A percentile compares a stretch with the other conserved stretches of the same genome.
Conservation (phyloP, 1,140 invertebrate species). For the Drosophila albomicans region DNA sequence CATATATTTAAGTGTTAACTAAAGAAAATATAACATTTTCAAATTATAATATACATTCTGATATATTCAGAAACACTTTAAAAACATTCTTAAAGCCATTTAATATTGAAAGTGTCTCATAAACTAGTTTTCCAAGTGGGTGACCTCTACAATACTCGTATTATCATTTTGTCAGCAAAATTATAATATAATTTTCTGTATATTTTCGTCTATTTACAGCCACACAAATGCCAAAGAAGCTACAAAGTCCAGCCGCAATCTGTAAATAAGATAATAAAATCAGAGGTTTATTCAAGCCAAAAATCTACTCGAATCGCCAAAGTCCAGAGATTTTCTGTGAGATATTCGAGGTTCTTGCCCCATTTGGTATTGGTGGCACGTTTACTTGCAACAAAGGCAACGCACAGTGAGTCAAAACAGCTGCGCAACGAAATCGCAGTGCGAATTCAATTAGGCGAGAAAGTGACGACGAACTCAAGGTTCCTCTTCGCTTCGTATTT, state of each 20-base stretch:
- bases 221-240: too few species aligned
- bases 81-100: too few species aligned
- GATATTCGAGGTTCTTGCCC: background rate
- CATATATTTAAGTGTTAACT: too few species aligned
- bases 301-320: constrained; percentile 4
- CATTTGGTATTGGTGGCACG: constrained; percentile 52
- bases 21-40: too few species aligned
- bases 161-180: too few species aligned
- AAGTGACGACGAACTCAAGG: constrained; percentile 36
- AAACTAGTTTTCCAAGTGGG: too few species aligned
- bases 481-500: constrained; percentile 5
- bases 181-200: constrained; percentile 19
- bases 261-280: constrained; percentile 62
- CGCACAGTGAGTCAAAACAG: background rate
- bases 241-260: constrained; percentile 49
- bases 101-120: too few species aligned
- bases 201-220: constrained; percentile 42
- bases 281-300: constrained; percentile 35
- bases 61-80: too few species aligned
- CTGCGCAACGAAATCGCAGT: constrained; percentile 19
- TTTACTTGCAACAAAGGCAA: constrained; percentile 41
- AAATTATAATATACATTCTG: too few species aligned
- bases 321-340: constrained; percentile 1
- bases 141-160: too few species aligned
- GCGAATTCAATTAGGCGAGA: constrained; percentile 61